Evolutionary conservation across 2,888 invertebrate species (phyloP).

Genomic region (Lycaena phlaeas): DNA sequence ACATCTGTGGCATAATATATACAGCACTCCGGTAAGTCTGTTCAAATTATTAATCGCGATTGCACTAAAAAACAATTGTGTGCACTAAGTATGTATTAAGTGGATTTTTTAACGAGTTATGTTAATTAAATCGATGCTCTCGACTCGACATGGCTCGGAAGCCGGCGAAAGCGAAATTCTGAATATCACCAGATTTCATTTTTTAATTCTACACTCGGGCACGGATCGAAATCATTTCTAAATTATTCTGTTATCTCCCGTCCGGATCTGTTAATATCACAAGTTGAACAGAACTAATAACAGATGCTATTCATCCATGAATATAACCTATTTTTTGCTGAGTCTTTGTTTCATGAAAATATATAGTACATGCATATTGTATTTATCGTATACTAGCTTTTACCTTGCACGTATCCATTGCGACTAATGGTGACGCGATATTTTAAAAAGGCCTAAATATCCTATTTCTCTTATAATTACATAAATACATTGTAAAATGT

Average conservation of each 20-base stretch:
- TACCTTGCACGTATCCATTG: too few species aligned
- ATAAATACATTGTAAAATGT: too few species aligned
- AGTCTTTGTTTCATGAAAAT: too few species aligned
- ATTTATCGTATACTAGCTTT: too few species aligned
- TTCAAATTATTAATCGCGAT: conserved; percentile 11
- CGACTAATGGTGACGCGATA: too few species aligned
- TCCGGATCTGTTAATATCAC: not conserved
- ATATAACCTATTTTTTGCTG: too few species aligned
- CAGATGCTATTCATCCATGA: too few species aligned
- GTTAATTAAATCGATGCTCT: conserved; percentile 25
- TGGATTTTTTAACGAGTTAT: conserved; percentile 24
- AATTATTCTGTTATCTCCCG: not conserved
- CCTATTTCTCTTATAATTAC: too few species aligned
- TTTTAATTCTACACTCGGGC: conserved; percentile 1
- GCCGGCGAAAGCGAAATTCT: conserved; percentile 42
- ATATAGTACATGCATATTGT: too few species aligned
- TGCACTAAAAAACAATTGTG: too few species aligned
- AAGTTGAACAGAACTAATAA: too few species aligned
- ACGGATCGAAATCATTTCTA: not conserved
- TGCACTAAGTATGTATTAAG: conserved; percentile 20
- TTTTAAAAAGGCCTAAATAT: too few species aligned
- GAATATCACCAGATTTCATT: conserved; percentile 8
- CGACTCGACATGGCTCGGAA: conserved; percentile 23
- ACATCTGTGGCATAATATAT: conserved; percentile 53
- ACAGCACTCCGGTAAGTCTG: conserved; percentile 59